Conservation (phyloP, 2,888 invertebrate genomes). For the Lithophane semibrunnea region DNA sequence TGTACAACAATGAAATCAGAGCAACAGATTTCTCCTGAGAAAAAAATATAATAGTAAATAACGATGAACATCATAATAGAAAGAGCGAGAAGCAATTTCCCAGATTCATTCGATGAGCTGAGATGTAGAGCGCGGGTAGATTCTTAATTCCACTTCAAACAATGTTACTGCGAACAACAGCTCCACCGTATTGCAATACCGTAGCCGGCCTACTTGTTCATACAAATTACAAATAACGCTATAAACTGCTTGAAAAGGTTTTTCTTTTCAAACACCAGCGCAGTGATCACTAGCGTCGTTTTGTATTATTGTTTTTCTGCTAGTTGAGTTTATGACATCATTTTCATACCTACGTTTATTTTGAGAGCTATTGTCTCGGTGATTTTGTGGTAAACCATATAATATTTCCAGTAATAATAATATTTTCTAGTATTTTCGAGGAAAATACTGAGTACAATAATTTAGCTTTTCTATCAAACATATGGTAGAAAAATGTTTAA, state of each 20-base stretch:
- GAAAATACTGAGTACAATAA: not conserved
- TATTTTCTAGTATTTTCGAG: not conserved
- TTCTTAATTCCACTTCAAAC: slow-evolving; percentile 80
- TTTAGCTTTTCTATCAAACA: too few relatives aligned
- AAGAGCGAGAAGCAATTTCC: slow-evolving; percentile 83
- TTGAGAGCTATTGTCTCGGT: slow-evolving; percentile 20
- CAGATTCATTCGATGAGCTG: slow-evolving; percentile 81
- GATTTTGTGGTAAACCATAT: slow-evolving; percentile 9
- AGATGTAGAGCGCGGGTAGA: slow-evolving; percentile 82
- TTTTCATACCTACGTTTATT: slow-evolving; percentile 39
- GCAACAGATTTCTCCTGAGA: slow-evolving; percentile 81
- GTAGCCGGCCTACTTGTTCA: slow-evolving; percentile 80
- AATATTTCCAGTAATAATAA: not conserved
- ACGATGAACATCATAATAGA: slow-evolving; percentile 79
- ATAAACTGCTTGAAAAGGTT: slow-evolving; percentile 50
- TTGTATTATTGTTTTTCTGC: slow-evolving; percentile 52
- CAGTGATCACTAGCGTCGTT: slow-evolving; percentile 36
- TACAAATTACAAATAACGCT: slow-evolving; percentile 67
- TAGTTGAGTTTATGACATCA: slow-evolving; percentile 49
- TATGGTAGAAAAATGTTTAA: not conserved
- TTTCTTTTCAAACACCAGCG: slow-evolving; percentile 29
- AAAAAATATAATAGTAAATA: slow-evolving; percentile 76
- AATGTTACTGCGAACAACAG: slow-evolving; percentile 70
- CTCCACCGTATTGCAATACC: slow-evolving; percentile 74
- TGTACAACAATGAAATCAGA: slow-evolving; percentile 76